phyloP scores from a whole-genome alignment of 2,113 vertebrate genomes.

The Speoplatyrhinus poulsoni region DNA sequence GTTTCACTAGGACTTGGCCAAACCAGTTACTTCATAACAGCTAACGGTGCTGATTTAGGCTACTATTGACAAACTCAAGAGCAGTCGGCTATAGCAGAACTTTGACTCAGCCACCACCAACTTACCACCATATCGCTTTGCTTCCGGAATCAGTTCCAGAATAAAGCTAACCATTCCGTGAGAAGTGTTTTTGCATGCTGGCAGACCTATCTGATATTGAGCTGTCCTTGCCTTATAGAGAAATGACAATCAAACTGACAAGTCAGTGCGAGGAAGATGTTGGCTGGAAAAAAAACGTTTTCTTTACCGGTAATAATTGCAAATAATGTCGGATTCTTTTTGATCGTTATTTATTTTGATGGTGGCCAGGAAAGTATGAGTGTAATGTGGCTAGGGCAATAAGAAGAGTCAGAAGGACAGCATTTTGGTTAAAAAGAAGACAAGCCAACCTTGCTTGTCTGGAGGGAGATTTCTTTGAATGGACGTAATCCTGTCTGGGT shows the following conservation, averaged over 20 bases:
- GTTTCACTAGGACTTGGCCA: too few relatives aligned
- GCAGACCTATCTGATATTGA: conserved; percentile 50
- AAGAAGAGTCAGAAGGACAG: conserved; percentile 38
- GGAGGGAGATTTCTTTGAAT: conserved; percentile 27
- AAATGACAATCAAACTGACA: conserved; percentile 65
- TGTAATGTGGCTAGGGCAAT: conserved; percentile 15
- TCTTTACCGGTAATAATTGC: background rate
- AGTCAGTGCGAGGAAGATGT: conserved; percentile 47
- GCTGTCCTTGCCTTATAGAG: conserved; percentile 55
- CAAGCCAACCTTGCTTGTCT: conserved; percentile 34
- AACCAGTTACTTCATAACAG: too few relatives aligned
- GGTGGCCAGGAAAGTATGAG: conserved; percentile 45
- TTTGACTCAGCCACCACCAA: conserved; percentile 46
- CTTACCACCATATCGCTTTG: conserved; percentile 53
- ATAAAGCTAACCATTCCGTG: conserved; percentile 51
- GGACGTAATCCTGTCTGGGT: conserved; percentile 45
- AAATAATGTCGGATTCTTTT: conserved; percentile 19
- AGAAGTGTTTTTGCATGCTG: conserved; percentile 63
- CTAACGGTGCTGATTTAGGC: conserved; percentile 25
- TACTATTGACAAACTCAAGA: conserved; percentile 49
- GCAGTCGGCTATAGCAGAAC: conserved; percentile 32
- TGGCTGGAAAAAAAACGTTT: conserved; percentile 11
- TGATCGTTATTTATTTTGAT: conserved; percentile 26
- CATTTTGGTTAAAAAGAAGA: conserved; percentile 27
- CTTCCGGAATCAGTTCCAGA: conserved; percentile 72